Percentiles rank a stretch among this genome's conserved stretches.
phyloP scores from a whole-genome alignment of 2,888 invertebrate genomes.

The Tetramorium bicarinatum region DNA sequence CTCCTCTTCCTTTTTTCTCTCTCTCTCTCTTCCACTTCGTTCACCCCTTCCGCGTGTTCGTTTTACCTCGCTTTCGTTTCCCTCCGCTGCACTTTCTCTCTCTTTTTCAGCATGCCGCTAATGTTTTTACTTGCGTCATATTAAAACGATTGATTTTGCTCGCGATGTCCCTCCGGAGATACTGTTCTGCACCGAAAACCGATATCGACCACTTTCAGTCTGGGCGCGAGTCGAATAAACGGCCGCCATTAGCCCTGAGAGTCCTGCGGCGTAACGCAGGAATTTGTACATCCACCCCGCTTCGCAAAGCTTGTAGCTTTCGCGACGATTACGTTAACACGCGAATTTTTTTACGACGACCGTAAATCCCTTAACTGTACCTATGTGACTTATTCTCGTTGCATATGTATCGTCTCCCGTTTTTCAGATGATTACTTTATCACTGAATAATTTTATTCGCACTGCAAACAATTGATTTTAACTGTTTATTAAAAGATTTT shows the following conservation, averaged over 20 bases:
- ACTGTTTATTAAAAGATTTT: neutral
- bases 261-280: constrained; percentile 17
- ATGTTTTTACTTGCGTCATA: constrained; percentile 64
- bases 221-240: constrained; percentile 52
- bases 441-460: neutral
- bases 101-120: constrained; percentile 39
- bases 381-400: neutral
- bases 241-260: constrained; percentile 27
- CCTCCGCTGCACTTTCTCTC: constrained; percentile 30
- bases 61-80: neutral
- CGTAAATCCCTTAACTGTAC: neutral
- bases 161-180: constrained; percentile 40
- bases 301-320: constrained; percentile 19
- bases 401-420: neutral
- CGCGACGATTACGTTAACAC: constrained; percentile 26
- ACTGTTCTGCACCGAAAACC: constrained; percentile 43
- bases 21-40: neutral
- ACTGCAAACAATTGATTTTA: neutral
- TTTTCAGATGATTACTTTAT: neutral
- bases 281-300: constrained; percentile 21
- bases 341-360: neutral
- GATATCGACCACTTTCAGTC: constrained; percentile 38
- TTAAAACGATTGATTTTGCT: constrained; percentile 67
- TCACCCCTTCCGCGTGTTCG: neutral
- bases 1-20: constrained; percentile 24